phyloP scores from a whole-genome alignment of 2,113 vertebrate species.

The Benitochromis conjunctus region DNA sequence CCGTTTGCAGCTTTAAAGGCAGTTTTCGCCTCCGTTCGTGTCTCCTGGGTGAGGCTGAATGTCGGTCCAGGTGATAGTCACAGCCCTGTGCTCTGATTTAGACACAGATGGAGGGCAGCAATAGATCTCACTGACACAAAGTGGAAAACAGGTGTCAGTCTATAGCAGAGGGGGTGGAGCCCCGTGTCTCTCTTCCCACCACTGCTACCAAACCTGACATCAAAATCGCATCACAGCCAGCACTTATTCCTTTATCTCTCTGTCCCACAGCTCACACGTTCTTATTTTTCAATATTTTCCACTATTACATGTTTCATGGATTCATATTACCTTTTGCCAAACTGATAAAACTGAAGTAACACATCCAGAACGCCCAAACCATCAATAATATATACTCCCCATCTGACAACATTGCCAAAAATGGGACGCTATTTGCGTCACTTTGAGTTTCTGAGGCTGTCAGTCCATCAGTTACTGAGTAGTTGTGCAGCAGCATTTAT shows the following conservation, averaged over 20 bases:
- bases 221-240: neutral
- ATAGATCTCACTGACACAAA: slow-evolving; percentile 43
- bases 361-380: neutral
- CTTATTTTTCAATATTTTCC: neutral
- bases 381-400: neutral
- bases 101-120: slow-evolving; percentile 54
- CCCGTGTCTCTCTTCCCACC: slow-evolving; percentile 19
- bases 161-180: slow-evolving; percentile 61
- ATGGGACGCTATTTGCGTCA: neutral
- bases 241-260: neutral
- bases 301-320: neutral
- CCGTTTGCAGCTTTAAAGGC: neutral
- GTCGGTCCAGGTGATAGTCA: slow-evolving; percentile 12
- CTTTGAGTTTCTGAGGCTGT: neutral
- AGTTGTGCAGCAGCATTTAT: slow-evolving; percentile 30
- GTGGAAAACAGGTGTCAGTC: slow-evolving; percentile 66
- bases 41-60: slow-evolving; percentile 2
- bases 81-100: slow-evolving; percentile 60
- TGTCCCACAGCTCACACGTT: neutral
- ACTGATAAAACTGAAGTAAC: neutral
- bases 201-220: neutral
- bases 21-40: neutral
- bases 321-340: neutral
- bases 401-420: neutral
- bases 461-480: neutral